phyloP scores from a whole-genome alignment of 2,113 vertebrate species.

The Bucco capensis region DNA sequence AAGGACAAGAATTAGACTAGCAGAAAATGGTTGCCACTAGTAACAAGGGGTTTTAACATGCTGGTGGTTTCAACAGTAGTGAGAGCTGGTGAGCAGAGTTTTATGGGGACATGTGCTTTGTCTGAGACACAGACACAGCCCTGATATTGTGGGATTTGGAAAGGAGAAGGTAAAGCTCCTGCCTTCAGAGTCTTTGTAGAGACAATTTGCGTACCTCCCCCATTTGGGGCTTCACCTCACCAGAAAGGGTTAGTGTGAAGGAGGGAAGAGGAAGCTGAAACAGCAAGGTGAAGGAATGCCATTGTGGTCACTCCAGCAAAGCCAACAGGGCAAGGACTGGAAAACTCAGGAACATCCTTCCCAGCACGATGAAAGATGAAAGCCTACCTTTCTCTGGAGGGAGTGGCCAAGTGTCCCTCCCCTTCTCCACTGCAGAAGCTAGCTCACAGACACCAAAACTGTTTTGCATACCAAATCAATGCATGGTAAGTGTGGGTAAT shows the following conservation, averaged over 20 bases:
- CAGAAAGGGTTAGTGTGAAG: neutral
- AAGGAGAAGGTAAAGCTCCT: neutral
- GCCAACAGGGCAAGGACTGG: neutral
- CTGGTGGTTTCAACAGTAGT: neutral
- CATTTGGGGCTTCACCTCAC: neutral
- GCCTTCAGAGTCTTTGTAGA: neutral
- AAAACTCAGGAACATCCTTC: neutral
- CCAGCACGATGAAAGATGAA: rapidly evolving
- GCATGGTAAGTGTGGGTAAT: neutral
- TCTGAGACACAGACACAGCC: neutral
- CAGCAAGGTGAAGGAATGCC: neutral
- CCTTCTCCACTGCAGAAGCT: neutral
- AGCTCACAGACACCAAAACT: neutral
- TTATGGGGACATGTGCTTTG: neutral
- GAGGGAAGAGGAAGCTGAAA: neutral
- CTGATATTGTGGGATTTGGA: neutral
- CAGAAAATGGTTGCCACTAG: slow-evolving; percentile 45
- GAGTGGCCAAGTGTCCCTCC: neutral
- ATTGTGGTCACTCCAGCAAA: neutral
- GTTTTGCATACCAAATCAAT: slow-evolving; percentile 4
- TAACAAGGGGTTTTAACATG: slow-evolving; percentile 19
- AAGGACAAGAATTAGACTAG: neutral
- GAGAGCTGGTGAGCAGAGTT: neutral
- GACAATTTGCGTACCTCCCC: neutral
- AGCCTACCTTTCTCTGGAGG: neutral